Conservation (phyloP, 2,888 invertebrate genomes). For the Epinotia ramella region DNA sequence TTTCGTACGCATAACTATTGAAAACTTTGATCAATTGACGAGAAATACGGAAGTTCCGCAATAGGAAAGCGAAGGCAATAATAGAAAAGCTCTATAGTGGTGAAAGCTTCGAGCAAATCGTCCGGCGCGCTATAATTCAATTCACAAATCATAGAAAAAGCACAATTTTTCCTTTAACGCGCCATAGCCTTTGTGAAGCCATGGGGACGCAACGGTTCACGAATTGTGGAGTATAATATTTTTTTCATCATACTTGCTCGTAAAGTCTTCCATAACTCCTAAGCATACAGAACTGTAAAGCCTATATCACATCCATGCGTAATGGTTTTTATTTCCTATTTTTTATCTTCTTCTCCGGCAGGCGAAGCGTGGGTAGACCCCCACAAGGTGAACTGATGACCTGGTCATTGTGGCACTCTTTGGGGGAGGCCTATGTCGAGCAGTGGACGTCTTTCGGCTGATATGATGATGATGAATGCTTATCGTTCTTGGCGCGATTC, state of each 20-base stretch:
- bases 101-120: conserved; percentile 40
- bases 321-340: too few relatives aligned
- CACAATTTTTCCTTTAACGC: conserved; percentile 44
- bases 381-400: too few relatives aligned
- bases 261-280: too few relatives aligned
- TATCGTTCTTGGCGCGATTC: too few relatives aligned
- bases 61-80: conserved; percentile 36
- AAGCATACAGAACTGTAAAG: too few relatives aligned
- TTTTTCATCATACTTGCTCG: not conserved
- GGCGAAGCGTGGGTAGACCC: too few relatives aligned
- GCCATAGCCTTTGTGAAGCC: conserved; percentile 34
- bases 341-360: too few relatives aligned
- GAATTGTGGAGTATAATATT: not conserved
- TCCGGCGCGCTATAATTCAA: conserved; percentile 36
- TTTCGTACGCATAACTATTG: conserved; percentile 20
- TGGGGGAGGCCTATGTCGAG: too few relatives aligned
- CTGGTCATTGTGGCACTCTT: too few relatives aligned
- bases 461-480: too few relatives aligned
- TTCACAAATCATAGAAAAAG: conserved; percentile 44
- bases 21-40: conserved; percentile 36
- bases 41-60: conserved; percentile 36
- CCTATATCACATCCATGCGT: too few relatives aligned
- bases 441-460: too few relatives aligned
- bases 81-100: conserved; percentile 8
- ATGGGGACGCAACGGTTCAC: conserved; percentile 24